Evolutionary conservation across 2,888 invertebrate species (phyloP).

Genomic region (Salticus scenicus): DNA sequence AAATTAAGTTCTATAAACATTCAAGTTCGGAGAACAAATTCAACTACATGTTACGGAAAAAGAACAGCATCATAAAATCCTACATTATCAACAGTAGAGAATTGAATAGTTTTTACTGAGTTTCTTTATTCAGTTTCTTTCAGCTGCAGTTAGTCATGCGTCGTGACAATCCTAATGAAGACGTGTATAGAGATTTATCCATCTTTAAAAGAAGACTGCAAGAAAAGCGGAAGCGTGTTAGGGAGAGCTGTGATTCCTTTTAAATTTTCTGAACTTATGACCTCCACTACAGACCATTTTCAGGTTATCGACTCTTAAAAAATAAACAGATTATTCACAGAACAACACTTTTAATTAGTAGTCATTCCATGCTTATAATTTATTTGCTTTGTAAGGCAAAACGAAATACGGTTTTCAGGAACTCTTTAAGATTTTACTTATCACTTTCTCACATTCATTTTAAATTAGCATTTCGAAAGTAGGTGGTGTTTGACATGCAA

Average conservation of each 20-base stretch:
- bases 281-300: neutral
- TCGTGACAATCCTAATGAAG: slow-evolving; percentile 33
- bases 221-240: slow-evolving; percentile 20
- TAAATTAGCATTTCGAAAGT: too few species aligned
- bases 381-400: too few species aligned
- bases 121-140: neutral
- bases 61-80: neutral
- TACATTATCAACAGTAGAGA: neutral
- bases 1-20: neutral
- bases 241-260: neutral
- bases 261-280: neutral
- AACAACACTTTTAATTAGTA: too few species aligned
- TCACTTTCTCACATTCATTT: too few species aligned
- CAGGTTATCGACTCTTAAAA: neutral
- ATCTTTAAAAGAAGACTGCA: slow-evolving; percentile 9
- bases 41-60: neutral
- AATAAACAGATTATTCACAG: neutral
- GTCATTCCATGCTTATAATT: too few species aligned
- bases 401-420: too few species aligned
- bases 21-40: neutral
- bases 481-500: too few species aligned
- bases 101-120: neutral
- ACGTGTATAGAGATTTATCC: neutral
- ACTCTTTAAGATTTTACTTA: too few species aligned
- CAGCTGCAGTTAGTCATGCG: slow-evolving; percentile 25